Evolutionary conservation across 2,888 invertebrate genomes (phyloP).

Genomic region (Tenthredo distinguenda): DNA sequence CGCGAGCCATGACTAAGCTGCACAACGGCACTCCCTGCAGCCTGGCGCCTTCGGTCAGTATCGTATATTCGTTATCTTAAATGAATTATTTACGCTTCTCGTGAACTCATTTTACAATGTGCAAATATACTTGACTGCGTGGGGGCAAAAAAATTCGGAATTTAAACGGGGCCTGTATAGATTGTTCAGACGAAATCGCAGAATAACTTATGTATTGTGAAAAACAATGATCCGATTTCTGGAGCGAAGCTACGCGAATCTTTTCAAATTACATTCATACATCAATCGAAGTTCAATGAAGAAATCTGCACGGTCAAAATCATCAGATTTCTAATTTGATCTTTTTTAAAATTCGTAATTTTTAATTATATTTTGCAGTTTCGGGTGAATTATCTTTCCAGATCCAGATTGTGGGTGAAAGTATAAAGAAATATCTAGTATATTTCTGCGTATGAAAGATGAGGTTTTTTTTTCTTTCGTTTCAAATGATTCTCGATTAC

Average conservation of each 20-base stretch:
- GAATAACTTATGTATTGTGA: neutral
- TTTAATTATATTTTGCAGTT: neutral
- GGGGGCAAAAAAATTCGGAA: neutral
- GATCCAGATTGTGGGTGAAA: neutral
- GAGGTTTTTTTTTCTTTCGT: neutral
- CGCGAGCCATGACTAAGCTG: slow-evolving; percentile 59
- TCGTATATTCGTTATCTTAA: neutral
- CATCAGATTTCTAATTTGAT: neutral
- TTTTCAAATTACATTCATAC: neutral
- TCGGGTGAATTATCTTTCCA: neutral
- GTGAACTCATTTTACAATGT: neutral
- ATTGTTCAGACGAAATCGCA: neutral
- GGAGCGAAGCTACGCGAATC: neutral
- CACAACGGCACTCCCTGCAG: slow-evolving; percentile 39
- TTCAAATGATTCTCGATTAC: slow-evolving; percentile 19
- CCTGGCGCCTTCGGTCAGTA: slow-evolving; percentile 57
- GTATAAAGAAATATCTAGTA: neutral
- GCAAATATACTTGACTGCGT: neutral
- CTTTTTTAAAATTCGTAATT: neutral
- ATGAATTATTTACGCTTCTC: slow-evolving; percentile 20
- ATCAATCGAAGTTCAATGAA: neutral
- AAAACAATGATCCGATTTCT: neutral
- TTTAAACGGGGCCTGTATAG: neutral
- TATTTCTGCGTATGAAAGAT: neutral
- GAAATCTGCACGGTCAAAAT: neutral